Conservation (phyloP, 1,140 invertebrate species). For the Arion vulgaris region DNA sequence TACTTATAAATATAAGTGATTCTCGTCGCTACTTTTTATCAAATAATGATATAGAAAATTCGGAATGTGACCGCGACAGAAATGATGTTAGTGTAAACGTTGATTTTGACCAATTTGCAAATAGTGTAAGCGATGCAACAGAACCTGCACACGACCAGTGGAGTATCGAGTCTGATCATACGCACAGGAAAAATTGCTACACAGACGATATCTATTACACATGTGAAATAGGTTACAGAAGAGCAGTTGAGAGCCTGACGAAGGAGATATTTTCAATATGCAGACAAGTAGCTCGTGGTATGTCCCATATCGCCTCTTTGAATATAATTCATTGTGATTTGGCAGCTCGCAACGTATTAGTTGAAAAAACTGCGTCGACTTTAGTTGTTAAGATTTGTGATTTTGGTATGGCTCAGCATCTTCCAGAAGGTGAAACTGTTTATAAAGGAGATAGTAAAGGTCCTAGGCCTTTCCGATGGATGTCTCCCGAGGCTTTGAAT, state of each 20-base stretch:
- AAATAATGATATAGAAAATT: not conserved
- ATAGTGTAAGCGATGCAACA: not conserved
- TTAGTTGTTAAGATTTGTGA: not conserved
- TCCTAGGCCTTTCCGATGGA: not conserved
- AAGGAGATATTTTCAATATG: not conserved
- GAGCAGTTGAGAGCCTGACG: not conserved
- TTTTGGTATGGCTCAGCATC: not conserved
- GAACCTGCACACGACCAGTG: not conserved
- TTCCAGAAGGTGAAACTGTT: not conserved
- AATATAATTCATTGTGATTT: not conserved
- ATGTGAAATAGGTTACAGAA: not conserved
- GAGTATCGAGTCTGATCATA: not conserved
- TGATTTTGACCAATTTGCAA: not conserved
- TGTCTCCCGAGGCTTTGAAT: not conserved
- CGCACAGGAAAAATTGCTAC: too few species aligned
- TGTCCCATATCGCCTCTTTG: not conserved
- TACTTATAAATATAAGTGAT: not conserved
- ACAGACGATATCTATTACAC: too few species aligned
- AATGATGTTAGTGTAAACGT: not conserved
- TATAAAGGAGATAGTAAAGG: not conserved
- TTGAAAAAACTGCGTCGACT: not conserved
- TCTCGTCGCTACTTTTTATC: not conserved
- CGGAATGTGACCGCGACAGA: not conserved
- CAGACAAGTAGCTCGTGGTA: not conserved
- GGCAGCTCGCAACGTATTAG: not conserved